Evolutionary conservation across 2,797 vertebrate species (phyloP).

Genomic region (Rhinophrynus dorsalis): DNA sequence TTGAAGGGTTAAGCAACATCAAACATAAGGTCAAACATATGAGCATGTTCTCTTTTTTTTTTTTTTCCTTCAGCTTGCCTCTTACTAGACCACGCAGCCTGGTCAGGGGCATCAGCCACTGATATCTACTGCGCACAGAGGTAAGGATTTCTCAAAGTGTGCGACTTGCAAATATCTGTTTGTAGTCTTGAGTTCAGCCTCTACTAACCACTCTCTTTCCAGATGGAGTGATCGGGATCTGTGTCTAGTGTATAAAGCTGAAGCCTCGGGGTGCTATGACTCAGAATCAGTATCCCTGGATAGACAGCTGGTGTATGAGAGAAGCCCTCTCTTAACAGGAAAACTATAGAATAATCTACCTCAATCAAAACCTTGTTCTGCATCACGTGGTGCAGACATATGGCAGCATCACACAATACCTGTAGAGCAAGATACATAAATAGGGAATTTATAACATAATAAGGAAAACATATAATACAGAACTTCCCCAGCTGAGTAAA

Average conservation of each 20-base stretch:
- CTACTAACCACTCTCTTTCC: not conserved
- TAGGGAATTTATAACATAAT: too few species aligned
- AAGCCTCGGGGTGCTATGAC: constrained; percentile 64
- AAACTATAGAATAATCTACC: constrained; percentile 33
- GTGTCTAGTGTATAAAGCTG: constrained; percentile 65
- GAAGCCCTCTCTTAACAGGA: not conserved
- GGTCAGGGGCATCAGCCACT: constrained; percentile 60
- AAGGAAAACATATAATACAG: too few species aligned
- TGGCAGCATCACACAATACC: too few species aligned
- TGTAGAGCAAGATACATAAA: too few species aligned
- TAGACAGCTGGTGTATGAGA: constrained; percentile 67
- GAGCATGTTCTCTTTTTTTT: too few species aligned
- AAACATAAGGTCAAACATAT: too few species aligned
- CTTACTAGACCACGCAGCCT: constrained; percentile 72
- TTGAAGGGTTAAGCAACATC: too few species aligned
- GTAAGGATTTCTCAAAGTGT: constrained; percentile 49
- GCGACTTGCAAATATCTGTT: not conserved
- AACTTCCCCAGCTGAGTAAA: too few species aligned
- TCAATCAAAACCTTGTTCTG: not conserved
- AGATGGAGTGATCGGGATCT: constrained; percentile 81
- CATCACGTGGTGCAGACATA: too few species aligned
- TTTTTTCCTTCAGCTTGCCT: constrained; percentile 66
- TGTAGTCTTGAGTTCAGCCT: not conserved
- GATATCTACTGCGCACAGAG: constrained; percentile 69
- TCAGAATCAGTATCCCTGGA: constrained; percentile 53